Conservation (phyloP, 2,113 vertebrate genomes). For the Dissostichus mawsoni region DNA sequence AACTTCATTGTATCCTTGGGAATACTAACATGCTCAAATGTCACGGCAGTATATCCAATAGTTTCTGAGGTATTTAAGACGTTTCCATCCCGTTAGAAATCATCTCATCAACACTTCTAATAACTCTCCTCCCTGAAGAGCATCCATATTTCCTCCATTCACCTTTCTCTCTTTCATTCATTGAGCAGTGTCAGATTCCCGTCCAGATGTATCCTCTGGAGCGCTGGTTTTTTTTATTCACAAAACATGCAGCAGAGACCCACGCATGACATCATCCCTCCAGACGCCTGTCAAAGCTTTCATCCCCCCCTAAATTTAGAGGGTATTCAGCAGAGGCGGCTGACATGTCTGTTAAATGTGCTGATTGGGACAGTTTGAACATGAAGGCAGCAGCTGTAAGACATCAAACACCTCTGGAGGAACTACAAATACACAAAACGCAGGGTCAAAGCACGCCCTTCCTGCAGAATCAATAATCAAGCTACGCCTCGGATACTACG, state of each 20-base stretch:
- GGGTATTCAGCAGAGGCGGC: constrained; percentile 25
- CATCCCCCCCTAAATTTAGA: constrained; percentile 54
- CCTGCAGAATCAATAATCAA: constrained; percentile 67
- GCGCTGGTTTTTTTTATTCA: constrained; percentile 46
- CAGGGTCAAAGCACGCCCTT: constrained; percentile 65
- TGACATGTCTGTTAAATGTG: constrained; percentile 54
- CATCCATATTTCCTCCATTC: constrained; percentile 37
- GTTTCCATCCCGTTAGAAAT: neutral
- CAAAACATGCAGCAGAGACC: constrained; percentile 53
- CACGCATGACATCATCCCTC: constrained; percentile 78
- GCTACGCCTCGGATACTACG: constrained; percentile 3
- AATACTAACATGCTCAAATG: neutral
- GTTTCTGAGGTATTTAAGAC: constrained; percentile 2
- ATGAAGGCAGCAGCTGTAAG: constrained; percentile 50
- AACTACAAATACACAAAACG: constrained; percentile 75
- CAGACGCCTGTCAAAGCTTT: constrained; percentile 68
- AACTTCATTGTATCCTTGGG: too few relatives aligned
- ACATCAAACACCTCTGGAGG: constrained; percentile 60
- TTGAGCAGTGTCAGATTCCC: constrained; percentile 68
- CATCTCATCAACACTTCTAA: constrained; percentile 3
- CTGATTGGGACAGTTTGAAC: constrained; percentile 57
- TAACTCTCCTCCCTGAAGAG: constrained; percentile 27
- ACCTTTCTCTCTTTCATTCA: constrained; percentile 58
- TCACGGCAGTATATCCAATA: neutral
- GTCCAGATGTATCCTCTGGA: constrained; percentile 80